Percentiles rank a stretch among this genome's conserved stretches.
phyloP scores from a whole-genome alignment of 2,113 vertebrate genomes.

The Cinclus cinclus region DNA sequence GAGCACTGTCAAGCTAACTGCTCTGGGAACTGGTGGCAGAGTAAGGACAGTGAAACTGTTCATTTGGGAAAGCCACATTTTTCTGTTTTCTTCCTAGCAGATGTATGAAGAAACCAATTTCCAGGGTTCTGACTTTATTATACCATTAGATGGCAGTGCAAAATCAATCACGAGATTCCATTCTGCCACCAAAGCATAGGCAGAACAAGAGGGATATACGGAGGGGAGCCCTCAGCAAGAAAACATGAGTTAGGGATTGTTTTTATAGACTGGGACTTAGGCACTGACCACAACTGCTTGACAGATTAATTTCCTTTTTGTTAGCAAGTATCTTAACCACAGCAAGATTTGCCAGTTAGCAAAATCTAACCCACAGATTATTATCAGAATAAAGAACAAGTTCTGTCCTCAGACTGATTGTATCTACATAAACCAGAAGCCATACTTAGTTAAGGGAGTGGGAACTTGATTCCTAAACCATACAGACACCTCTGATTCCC shows the following conservation, averaged over 20 bases:
- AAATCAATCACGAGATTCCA: background rate
- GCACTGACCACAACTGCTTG: background rate
- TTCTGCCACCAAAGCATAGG: background rate
- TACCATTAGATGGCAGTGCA: slow-evolving; percentile 57
- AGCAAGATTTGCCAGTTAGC: background rate
- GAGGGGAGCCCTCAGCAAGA: background rate
- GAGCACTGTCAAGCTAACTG: background rate
- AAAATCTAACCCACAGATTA: background rate
- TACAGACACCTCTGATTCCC: background rate
- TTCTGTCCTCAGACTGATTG: background rate
- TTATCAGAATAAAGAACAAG: background rate
- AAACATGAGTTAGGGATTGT: background rate
- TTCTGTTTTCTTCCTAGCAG: background rate
- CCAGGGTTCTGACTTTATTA: background rate
- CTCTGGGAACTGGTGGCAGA: background rate
- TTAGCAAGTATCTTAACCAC: background rate
- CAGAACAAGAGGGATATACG: background rate
- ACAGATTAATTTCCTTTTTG: background rate
- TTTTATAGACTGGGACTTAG: background rate
- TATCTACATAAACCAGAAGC: background rate
- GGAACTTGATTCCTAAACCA: background rate
- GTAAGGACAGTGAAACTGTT: background rate
- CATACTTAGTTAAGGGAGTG: background rate
- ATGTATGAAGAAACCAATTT: background rate
- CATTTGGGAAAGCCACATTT: background rate